Conservation (phyloP, 2,797 vertebrate genomes). For the Macrochelys suwanniensis region DNA sequence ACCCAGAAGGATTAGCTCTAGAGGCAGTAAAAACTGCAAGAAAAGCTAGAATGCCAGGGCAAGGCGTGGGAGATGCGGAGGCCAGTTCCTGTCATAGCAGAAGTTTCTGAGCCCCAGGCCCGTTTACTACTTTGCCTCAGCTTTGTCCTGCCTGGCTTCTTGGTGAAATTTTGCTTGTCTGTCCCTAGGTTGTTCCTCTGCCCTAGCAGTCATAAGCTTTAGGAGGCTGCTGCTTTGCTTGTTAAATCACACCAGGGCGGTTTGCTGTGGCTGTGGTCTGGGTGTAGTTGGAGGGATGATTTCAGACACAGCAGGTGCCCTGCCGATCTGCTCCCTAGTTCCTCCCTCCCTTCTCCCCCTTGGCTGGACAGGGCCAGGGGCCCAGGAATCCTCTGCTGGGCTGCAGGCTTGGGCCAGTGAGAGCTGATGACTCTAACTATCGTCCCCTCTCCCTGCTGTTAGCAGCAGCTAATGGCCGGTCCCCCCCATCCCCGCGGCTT, state of each 20-base stretch:
- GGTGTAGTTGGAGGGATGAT: neutral
- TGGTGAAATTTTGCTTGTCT: constrained; percentile 53
- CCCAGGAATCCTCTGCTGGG: neutral
- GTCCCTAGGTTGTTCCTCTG: constrained; percentile 51
- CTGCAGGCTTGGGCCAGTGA: too few relatives aligned
- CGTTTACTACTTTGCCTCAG: constrained; percentile 36
- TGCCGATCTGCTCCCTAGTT: too few relatives aligned
- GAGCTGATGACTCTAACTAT: too few relatives aligned
- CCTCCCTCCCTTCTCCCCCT: neutral
- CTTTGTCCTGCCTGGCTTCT: constrained; percentile 61
- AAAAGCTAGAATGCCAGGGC: constrained; percentile 20
- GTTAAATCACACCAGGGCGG: neutral
- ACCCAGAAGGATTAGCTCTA: neutral
- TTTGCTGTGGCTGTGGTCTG: neutral
- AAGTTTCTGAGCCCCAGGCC: constrained; percentile 78
- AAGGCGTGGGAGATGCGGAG: neutral
- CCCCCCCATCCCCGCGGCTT: too few relatives aligned
- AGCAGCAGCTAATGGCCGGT: too few relatives aligned
- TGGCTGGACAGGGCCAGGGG: neutral
- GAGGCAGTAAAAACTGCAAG: constrained; percentile 61
- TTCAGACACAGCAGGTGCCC: neutral
- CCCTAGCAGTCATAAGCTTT: constrained; percentile 40
- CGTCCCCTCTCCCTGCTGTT: too few relatives aligned
- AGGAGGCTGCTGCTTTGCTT: constrained; percentile 51
- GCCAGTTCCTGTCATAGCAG: constrained; percentile 55